Conservation (phyloP, 2,113 vertebrate species). For the Tychaedon coryphoeus region DNA sequence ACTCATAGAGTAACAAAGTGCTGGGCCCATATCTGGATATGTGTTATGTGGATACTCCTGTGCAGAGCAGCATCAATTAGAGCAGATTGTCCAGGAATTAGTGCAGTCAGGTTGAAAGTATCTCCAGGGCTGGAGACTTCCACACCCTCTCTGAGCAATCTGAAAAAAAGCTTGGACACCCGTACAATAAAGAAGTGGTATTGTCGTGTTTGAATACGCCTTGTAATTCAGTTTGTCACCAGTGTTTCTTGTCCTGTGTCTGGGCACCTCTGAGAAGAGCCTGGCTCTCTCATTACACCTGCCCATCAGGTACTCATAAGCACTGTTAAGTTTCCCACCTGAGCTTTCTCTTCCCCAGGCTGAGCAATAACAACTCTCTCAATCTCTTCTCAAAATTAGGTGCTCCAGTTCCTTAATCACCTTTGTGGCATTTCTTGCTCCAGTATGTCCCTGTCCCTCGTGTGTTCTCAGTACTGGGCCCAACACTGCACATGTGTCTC, state of each 20-base stretch:
- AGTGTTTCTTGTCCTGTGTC: not conserved
- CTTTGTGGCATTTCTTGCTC: not conserved
- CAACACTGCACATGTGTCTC: fast-evolving
- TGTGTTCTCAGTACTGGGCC: not conserved
- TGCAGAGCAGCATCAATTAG: not conserved
- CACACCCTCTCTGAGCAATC: not conserved
- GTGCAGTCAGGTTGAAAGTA: not conserved
- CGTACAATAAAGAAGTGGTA: not conserved
- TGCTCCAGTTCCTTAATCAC: not conserved
- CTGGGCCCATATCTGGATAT: not conserved
- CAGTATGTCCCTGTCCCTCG: not conserved
- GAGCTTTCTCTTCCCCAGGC: not conserved
- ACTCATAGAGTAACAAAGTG: not conserved
- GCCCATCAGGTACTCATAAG: not conserved
- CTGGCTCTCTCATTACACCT: not conserved
- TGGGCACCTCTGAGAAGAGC: not conserved
- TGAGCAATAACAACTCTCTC: not conserved
- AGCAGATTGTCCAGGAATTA: not conserved
- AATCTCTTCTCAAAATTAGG: not conserved
- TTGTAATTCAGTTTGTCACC: not conserved
- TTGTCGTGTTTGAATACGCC: not conserved
- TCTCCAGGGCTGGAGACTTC: not conserved
- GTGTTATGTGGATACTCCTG: not conserved
- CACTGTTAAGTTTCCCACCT: not conserved
- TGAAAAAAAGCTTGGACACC: not conserved